These are phyloP conservation scores for Acomys russatus DNA, from an alignment of 2,797 vertebrate genomes.

Conservation along the genomic window DNA sequence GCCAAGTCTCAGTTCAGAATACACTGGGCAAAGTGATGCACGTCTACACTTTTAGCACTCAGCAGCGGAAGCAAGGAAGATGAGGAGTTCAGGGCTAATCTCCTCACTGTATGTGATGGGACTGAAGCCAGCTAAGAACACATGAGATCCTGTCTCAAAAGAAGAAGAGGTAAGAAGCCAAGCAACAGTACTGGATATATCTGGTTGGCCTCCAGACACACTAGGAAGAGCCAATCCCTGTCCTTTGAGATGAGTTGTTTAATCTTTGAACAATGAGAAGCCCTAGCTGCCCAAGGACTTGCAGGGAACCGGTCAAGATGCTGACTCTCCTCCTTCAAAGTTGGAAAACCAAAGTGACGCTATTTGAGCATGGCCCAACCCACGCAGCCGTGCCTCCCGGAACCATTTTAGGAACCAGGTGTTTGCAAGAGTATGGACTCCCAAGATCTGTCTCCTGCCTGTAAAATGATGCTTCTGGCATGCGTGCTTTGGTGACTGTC, in stretches of 20 bases:
- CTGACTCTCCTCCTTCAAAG: rapidly evolving
- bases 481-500: neutral
- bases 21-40: neutral
- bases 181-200: neutral
- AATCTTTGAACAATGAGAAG: neutral
- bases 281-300: neutral
- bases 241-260: neutral
- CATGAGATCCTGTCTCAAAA: neutral
- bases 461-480: neutral
- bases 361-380: no score
- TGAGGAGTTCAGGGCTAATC: neutral
- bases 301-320: neutral
- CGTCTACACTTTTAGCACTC: neutral
- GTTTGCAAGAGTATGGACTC: neutral
- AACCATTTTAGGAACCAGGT: neutral
- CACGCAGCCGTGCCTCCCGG: neutral
- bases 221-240: neutral
- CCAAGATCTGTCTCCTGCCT: neutral
- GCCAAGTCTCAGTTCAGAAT: neutral
- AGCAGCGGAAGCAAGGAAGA: neutral
- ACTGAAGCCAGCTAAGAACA: neutral
- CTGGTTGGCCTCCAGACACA: neutral
- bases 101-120: neutral
- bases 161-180: neutral
- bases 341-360: neutral